These are phyloP conservation scores for Dryobates pubescens DNA, from an alignment of 2,797 vertebrate genomes.

Conservation along the genomic window DNA sequence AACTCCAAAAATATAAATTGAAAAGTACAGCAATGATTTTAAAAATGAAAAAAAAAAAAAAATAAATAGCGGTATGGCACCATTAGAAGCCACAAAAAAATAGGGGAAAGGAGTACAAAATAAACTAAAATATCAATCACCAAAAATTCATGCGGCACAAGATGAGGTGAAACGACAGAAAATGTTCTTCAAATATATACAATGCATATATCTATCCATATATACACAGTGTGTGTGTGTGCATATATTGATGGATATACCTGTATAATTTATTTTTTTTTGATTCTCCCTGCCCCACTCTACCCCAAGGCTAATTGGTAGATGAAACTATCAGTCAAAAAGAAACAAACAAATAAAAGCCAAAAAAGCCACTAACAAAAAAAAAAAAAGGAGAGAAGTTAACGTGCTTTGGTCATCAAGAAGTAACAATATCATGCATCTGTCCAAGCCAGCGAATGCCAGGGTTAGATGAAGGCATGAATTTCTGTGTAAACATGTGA, in stretches of 20 bases:
- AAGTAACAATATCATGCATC: constrained; percentile 85
- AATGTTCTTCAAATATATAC: constrained; percentile 82
- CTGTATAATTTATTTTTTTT: constrained; percentile 82
- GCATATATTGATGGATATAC: constrained; percentile 80
- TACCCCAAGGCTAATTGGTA: constrained; percentile 72
- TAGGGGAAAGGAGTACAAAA: constrained; percentile 59
- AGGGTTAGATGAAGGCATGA: constrained; percentile 89
- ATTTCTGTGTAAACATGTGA: constrained; percentile 98
- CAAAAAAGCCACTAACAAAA: constrained; percentile 53
- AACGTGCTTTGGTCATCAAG: constrained; percentile 78
- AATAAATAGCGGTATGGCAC: constrained; percentile 62
- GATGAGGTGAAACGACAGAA: constrained; percentile 91
- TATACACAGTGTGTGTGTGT: constrained; percentile 45
- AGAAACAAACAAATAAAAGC: constrained; percentile 54
- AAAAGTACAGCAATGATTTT: constrained; percentile 73
- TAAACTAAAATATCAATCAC: constrained; percentile 86
- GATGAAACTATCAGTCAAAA: constrained; percentile 71
- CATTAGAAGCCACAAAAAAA: constrained; percentile 63
- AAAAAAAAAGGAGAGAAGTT: constrained; percentile 78
- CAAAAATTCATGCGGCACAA: constrained; percentile 99
- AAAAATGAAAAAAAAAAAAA: constrained; percentile 45
- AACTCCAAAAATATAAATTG: constrained; percentile 70
- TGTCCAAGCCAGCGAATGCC: constrained; percentile 84
- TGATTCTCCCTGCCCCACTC: constrained; percentile 62
- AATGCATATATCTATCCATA: constrained; percentile 77